Conservation (phyloP, 2,888 invertebrate genomes). For the Spialia ferax region DNA sequence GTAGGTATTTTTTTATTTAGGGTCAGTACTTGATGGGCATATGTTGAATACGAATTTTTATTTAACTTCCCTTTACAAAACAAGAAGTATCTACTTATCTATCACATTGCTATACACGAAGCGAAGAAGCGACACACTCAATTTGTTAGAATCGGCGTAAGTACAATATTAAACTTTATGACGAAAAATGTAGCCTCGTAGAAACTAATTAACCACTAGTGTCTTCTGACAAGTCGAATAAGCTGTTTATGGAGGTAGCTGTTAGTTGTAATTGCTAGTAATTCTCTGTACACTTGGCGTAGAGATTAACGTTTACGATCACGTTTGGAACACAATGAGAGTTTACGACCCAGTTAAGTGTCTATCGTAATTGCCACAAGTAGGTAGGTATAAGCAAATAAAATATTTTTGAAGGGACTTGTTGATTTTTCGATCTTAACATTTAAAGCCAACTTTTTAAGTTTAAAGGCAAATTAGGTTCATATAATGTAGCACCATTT, state of each 20-base stretch:
- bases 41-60: too few relatives aligned
- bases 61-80: too few relatives aligned
- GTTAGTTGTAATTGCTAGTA: neutral
- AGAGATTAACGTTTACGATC: neutral
- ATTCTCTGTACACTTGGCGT: neutral
- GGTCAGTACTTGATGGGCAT: too few relatives aligned
- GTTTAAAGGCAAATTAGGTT: too few relatives aligned
- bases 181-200: neutral
- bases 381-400: neutral
- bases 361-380: neutral
- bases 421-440: too few relatives aligned
- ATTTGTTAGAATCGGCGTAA: too few relatives aligned
- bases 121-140: too few relatives aligned
- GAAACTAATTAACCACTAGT: conserved; percentile 2
- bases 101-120: too few relatives aligned
- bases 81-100: too few relatives aligned
- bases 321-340: neutral
- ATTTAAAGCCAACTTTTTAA: too few relatives aligned
- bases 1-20: too few relatives aligned
- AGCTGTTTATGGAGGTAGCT: neutral
- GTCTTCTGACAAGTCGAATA: neutral
- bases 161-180: neutral
- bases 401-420: neutral
- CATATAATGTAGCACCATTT: neutral
- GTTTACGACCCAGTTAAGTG: neutral